Conservation (phyloP, 2,113 vertebrate genomes). For the Osmerus eperlanus region DNA sequence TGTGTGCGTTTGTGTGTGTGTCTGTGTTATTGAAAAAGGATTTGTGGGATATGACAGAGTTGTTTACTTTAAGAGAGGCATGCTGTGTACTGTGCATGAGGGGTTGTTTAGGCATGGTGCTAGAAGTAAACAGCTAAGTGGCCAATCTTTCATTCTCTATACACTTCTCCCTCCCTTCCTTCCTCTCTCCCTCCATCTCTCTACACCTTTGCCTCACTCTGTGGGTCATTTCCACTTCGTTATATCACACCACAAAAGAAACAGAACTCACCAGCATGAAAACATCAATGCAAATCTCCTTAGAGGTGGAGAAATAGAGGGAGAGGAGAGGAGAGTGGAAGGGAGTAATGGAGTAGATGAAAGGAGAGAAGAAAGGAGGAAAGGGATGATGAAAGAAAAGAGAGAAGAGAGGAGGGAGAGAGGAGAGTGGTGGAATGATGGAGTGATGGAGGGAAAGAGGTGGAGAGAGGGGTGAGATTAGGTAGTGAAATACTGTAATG, state of each 20-base stretch:
- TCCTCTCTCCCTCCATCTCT: background rate
- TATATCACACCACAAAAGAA: background rate
- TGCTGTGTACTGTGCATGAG: too few relatives aligned
- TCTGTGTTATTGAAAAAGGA: too few relatives aligned
- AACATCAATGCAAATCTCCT: slow-evolving; percentile 9
- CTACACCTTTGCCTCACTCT: background rate
- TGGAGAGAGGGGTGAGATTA: too few relatives aligned
- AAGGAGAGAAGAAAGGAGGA: background rate
- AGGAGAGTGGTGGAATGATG: background rate
- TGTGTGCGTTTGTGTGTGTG: too few relatives aligned
- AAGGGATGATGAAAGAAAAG: background rate
- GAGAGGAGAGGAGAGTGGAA: background rate
- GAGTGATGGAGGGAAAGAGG: background rate
- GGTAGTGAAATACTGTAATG: slow-evolving; percentile 12
- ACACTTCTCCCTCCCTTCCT: background rate
- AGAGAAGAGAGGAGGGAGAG: background rate
- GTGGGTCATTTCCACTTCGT: slow-evolving; percentile 1
- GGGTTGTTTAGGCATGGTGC: too few relatives aligned
- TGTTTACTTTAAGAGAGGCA: too few relatives aligned
- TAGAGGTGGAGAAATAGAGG: background rate
- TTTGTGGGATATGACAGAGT: too few relatives aligned
- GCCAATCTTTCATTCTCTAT: background rate
- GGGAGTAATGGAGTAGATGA: background rate
- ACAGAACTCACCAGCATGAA: background rate
- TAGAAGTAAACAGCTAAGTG: too few relatives aligned